Conservation (phyloP, 2,113 vertebrate genomes). For the Malurus elegans region DNA sequence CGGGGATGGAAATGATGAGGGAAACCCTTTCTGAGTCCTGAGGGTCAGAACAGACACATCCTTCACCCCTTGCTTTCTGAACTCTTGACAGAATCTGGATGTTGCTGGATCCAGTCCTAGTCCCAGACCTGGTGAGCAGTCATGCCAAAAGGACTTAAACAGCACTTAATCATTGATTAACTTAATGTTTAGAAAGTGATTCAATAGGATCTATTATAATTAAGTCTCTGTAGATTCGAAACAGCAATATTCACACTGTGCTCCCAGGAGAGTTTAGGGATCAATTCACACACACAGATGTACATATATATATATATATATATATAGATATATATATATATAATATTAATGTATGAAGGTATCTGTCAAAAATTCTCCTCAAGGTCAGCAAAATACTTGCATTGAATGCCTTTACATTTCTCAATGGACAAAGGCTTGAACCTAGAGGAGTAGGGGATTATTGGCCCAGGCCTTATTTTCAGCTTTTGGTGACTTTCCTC, state of each 20-base stretch:
- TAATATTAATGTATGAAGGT: not conserved
- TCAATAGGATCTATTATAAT: not conserved
- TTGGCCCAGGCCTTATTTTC: not conserved
- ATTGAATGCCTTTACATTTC: not conserved
- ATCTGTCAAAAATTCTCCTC: not conserved
- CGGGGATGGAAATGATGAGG: not conserved
- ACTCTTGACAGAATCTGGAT: not conserved
- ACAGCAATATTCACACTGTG: not conserved
- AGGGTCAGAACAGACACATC: not conserved
- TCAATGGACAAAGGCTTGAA: not conserved
- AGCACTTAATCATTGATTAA: not conserved
- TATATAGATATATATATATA: not conserved
- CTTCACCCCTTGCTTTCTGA: not conserved
- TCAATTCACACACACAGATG: no score
- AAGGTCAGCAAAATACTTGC: not conserved
- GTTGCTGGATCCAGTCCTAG: no score
- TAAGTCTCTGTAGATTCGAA: not conserved
- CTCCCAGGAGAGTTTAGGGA: no score
- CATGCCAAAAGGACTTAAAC: not conserved
- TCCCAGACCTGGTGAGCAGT: not conserved
- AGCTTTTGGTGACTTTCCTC: not conserved
- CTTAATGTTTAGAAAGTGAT: not conserved
- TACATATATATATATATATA: no score
- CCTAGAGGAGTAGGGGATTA: not conserved
- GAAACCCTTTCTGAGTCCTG: not conserved